Base-by-base conservation (phyloP, 1,140 invertebrate genomes). In the Papilio polytes region DNA sequence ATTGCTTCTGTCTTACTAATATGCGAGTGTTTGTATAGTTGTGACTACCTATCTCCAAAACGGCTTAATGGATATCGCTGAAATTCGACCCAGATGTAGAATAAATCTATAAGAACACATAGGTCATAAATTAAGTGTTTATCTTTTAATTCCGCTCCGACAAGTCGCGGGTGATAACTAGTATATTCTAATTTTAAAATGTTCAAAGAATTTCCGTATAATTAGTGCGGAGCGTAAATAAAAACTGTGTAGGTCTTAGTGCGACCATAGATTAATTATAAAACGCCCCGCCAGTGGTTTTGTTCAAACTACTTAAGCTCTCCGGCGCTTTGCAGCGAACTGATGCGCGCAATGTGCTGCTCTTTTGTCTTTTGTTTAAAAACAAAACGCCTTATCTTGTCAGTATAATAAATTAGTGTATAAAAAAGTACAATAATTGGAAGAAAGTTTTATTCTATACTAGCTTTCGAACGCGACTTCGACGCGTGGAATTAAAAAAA, bases 281-380 rank as follows among this genome's bases (percentile, higher is more conserved):
- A 31, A 31, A 70, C 22, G 63, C 63, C 63, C 26, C 63, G 26
- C 26, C 8, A 10, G 59, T 2, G 63, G 63, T 66, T 66, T 66
- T 66, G n/a, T 63, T 66, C 63, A 66, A 66, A 66, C 63, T 66
- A 66, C 22, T 66, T 31, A 66, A 66, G 63, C 63, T 66, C 20
- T 63, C 63, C 63, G 26, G 63, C 22, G 22, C 63, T 31, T 66
- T 66, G 63, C 63, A 2, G 13, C 9, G 63, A 31, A 66, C 63
- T 66, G 63, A 66, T 66, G 63, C 31, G 31, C 31, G 12, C 63
- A 66, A 31, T 66, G 3, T 66, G 22, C 7, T 31, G 1, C 3
- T 18, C 59, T 26, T 26, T 66, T 31, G 3, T 15, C 1, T 10
- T 66, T 1, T 18, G 12, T 66, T 26, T 15, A 15, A 31, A 66